Evolutionary conservation across 2,888 invertebrate genomes (phyloP).

Genomic region (Mactromeris polynyma): DNA sequence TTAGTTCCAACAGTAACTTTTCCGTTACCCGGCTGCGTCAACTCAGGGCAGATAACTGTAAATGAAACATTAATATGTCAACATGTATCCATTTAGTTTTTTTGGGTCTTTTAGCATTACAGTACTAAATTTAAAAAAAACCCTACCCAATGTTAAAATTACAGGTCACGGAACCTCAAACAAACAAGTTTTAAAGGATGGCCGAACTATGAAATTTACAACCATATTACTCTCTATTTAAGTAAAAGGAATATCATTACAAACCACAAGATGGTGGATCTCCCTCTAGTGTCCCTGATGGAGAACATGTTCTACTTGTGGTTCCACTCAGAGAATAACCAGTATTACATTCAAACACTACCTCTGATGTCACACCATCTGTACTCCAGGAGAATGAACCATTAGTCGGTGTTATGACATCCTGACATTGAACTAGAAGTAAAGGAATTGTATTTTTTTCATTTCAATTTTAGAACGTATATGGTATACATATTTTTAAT

Average conservation of each 20-base stretch:
- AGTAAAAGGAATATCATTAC: not conserved
- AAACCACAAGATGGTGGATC: slow-evolving; percentile 21
- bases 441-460: too few relatives aligned
- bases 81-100: too few relatives aligned
- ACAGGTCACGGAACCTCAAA: too few relatives aligned
- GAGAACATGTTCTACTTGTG: not conserved
- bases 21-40: slow-evolving; percentile 40
- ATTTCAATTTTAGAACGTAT: too few relatives aligned
- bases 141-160: too few relatives aligned
- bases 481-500: too few relatives aligned
- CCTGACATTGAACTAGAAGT: slow-evolving; percentile 10
- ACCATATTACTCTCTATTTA: too few relatives aligned
- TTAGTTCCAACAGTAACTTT: slow-evolving; percentile 38
- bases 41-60: not conserved
- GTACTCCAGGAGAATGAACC: slow-evolving; percentile 17
- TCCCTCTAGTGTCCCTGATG: slow-evolving; percentile 13
- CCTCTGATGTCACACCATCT: not conserved
- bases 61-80: not conserved
- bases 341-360: slow-evolving; percentile 13
- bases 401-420: not conserved
- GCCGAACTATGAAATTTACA: too few relatives aligned
- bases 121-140: too few relatives aligned
- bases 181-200: too few relatives aligned
- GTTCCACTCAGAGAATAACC: slow-evolving; percentile 20
- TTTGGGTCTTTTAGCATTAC: too few relatives aligned